Base-by-base conservation (phyloP, 2,888 invertebrate genomes). In the Pollenia amentaria region DNA sequence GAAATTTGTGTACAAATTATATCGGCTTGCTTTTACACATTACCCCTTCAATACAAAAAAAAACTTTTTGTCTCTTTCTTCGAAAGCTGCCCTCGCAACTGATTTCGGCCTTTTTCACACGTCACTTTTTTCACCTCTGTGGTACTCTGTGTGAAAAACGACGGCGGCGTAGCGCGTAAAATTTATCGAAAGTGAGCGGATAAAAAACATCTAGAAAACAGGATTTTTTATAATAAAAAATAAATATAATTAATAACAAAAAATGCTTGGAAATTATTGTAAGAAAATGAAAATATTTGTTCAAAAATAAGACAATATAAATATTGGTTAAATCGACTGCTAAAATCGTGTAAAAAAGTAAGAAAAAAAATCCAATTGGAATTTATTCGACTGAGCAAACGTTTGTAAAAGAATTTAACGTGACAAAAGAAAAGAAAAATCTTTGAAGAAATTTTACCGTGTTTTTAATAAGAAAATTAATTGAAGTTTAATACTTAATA, bases 111-210 rank as follows among this genome's bases (percentile, higher is more conserved):
- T n/a, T n/a, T n/a, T n/a, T n/a, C n/a, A n/a, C n/a, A n/a, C n/a
- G n/a, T n/a, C n/a, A n/a, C n/a, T n/a, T n/a, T n/a, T n/a, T n/a
- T n/a, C n/a, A n/a, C n/a, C n/a, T n/a, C n/a, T n/a, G n/a, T n/a
- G n/a, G n/a, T n/a, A n/a, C n/a, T n/a, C n/a, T n/a, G n/a, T n/a
- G n/a, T n/a, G n/a, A n/a, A n/a, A 84, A 87, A 87, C 55, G 84
- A 80, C 87, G 87, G 80, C 75, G 81, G 60, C 75, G 80, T 72
- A 77, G 87, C 84, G 87, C 84, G 87, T 83, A 51, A 78, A 69
- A 53, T 46, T 48, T 40, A 44, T 42, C 10, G 7, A 55, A 18
- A 60, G 60, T 21, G 1, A 42, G 51, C 84, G 79, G 80, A 87
- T 77, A 11, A 67, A 77, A 57, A 2, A 51, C 29, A 12, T 29